Conservation (phyloP, 2,797 vertebrate species). For the Pipistrellus nathusii region DNA sequence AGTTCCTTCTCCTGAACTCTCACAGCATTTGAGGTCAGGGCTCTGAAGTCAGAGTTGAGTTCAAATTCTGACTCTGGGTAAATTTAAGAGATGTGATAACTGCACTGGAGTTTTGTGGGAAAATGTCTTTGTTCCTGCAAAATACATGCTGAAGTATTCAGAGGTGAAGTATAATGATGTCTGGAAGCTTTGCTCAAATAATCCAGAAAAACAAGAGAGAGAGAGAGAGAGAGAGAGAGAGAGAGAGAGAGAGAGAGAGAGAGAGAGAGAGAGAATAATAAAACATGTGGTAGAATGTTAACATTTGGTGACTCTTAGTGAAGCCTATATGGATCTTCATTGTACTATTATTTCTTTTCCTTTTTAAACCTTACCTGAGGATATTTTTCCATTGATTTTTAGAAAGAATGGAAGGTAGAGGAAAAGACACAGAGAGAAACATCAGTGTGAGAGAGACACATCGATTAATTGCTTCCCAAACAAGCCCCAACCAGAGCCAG, state of each 20-base stretch:
- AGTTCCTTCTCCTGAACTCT: neutral
- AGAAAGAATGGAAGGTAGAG: too few relatives aligned
- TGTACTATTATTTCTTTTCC: neutral
- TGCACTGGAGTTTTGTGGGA: neutral
- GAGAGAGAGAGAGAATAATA: neutral
- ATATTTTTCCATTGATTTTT: too few relatives aligned
- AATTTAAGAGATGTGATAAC: neutral
- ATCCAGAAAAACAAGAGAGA: neutral
- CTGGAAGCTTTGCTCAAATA: neutral
- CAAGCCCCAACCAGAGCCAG: too few relatives aligned
- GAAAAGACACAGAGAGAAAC: too few relatives aligned
- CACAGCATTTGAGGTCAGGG: neutral
- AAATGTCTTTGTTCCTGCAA: slow-evolving; percentile 49
- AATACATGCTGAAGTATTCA: slow-evolving; percentile 14
- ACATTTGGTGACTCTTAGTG: neutral
- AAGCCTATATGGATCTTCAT: neutral
- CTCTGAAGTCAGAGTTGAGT: neutral
- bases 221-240: neutral
- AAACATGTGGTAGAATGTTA: neutral
- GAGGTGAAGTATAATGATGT: neutral
- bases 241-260: neutral
- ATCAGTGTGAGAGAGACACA: too few relatives aligned
- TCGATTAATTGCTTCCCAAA: too few relatives aligned
- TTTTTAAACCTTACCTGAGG: too few relatives aligned
- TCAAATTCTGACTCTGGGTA: neutral